phyloP scores from a whole-genome alignment of 2,797 vertebrate species.

The Galaxias olidus region DNA sequence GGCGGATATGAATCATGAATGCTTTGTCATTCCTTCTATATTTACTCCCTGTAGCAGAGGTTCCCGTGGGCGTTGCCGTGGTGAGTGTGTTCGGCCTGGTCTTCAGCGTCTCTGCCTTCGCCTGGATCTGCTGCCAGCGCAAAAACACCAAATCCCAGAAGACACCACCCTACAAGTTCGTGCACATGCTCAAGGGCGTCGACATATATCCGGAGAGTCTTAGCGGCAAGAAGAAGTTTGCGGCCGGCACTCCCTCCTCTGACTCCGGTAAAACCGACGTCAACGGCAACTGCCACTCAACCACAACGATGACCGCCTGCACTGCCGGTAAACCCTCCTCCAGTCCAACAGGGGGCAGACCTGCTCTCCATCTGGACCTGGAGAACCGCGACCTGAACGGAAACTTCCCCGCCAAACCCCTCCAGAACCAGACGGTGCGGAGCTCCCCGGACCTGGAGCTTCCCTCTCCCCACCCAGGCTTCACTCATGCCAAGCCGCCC shows the following conservation, averaged over 20 bases:
- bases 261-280: constrained; percentile 67
- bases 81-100: constrained; percentile 94
- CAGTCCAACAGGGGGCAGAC: constrained; percentile 75
- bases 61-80: constrained; percentile 90
- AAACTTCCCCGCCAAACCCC: constrained; percentile 87
- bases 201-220: constrained; percentile 97
- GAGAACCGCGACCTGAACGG: constrained; percentile 95
- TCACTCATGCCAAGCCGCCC: constrained; percentile 65
- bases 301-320: constrained; percentile 29
- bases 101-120: constrained; percentile 93
- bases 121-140: constrained; percentile 98
- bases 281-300: constrained; percentile 66
- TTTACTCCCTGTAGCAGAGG: constrained; percentile 78
- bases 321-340: constrained; percentile 58
- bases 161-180: constrained; percentile 95
- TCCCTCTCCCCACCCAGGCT: constrained; percentile 77
- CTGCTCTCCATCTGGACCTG: constrained; percentile 89
- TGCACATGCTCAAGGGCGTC: constrained; percentile 97
- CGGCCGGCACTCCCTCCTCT: constrained; percentile 71
- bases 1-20: too few species aligned
- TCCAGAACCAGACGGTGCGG: constrained; percentile 78
- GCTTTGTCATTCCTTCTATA: too few species aligned
- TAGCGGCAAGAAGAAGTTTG: constrained; percentile 92
- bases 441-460: constrained; percentile 86
- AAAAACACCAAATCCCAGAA: constrained; percentile 93